A percentile compares a stretch with the other conserved stretches of the same genome.
Conservation (phyloP, 2,113 vertebrate species). For the Sus scrofa region T2T-Sscrofa CM000818.6:76342501-76343000, state of each 20-base stretch:
- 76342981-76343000: constrained; percentile 43
- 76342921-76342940: constrained; percentile 34
- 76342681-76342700: no score
- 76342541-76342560: no score
- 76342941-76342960: constrained; percentile 50
- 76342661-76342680: no score
- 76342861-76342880: constrained; percentile 36
- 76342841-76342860: constrained; percentile 13
- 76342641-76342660: no score
- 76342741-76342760: neutral
- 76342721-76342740: neutral
- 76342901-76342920: constrained; percentile 28
- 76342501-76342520: no score
- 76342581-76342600: no score
- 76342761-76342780: neutral
- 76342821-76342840: constrained; percentile 12
- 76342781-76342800: neutral
- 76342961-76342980: constrained; percentile 40
- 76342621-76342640: no score
- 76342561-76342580: no score
- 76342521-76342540: no score
- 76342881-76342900: constrained; percentile 22
- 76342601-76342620: no score
- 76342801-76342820: constrained; percentile 27
- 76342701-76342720: neutral